phyloP scores from a whole-genome alignment of 2,888 invertebrate genomes.

The Gastracanthus pulcherrimus region DNA sequence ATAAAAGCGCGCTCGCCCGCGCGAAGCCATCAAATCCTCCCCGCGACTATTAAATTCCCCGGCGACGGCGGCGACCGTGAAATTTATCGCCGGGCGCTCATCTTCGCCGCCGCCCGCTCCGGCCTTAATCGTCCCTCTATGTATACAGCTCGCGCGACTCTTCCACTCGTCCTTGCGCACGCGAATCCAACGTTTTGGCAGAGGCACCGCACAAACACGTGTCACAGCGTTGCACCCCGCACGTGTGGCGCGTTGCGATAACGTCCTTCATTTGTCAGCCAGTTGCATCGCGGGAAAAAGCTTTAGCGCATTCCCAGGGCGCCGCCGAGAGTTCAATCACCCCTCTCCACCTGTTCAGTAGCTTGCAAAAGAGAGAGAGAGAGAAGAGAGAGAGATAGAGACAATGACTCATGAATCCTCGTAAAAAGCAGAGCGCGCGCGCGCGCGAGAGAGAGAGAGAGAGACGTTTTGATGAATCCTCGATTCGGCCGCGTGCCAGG shows the following conservation, averaged over 20 bases:
- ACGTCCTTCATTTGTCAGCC: constrained; percentile 44
- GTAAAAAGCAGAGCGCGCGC: constrained; percentile 25
- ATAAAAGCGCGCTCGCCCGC: neutral
- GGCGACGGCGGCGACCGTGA: constrained; percentile 6
- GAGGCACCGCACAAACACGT: constrained; percentile 13
- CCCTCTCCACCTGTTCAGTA: no score
- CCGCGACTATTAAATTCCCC: constrained; percentile 28
- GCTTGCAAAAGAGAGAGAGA: neutral
- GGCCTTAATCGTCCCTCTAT: constrained; percentile 23
- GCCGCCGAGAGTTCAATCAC: constrained; percentile 24
- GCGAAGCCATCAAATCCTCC: neutral
- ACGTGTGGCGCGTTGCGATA: neutral
- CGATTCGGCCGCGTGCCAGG: constrained; percentile 50
- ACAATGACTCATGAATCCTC: constrained; percentile 31
- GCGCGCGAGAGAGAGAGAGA: no score
- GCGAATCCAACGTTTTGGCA: constrained; percentile 39
- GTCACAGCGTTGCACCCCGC: neutral
- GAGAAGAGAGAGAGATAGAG: neutral
- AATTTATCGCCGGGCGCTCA: constrained; percentile 35
- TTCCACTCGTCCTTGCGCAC: neutral
- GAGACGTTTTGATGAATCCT: constrained; percentile 25
- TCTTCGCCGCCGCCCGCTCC: constrained; percentile 4
- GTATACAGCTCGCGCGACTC: no score
- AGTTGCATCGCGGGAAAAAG: constrained; percentile 17
- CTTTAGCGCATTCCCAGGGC: neutral